Base-by-base conservation (phyloP, 2,888 invertebrate species). In the Macrosiphum euphorbiae region DNA sequence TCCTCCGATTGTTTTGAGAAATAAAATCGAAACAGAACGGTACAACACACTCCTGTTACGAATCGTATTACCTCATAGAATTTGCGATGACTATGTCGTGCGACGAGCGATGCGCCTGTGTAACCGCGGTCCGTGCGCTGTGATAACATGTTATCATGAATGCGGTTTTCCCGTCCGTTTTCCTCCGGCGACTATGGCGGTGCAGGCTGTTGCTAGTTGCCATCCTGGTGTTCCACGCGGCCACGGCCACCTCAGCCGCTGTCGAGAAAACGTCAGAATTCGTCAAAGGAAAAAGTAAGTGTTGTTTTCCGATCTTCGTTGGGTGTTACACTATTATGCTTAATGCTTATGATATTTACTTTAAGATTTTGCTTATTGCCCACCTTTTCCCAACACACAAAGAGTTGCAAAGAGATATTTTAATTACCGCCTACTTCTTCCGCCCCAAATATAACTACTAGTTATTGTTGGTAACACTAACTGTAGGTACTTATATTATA, bases 231-330 rank as follows among this genome's bases (percentile, higher is more conserved):
- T 90, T 61, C 20, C 94, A 90, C 52, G 86, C 84, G 41, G 50
- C 78, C 50, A 41, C 90, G 88, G 78, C 94, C 35, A n/a, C 84
- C 13, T 24, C 50, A 84, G 94, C 90, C 58, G 90, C 78, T 35
- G 90, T 52, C 94, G 95, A 95, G 92, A 95, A 94, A 90, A 94
- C 94, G 87, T 97, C 97, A 95, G 97, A 97, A 96, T 97, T 97
- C 96, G 97, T 97, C 96, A 97, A 97, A 96, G 97, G 97, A 96
- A 97, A 97, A 96, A 97, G 97, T 97, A 97, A 97, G 97, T 97
- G 90, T 58, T 47, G 67, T 67, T 44, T 90, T 26, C 11, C n/a
- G 13, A 55, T 50, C 3, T 16, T 61, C 26, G 10, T 67, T 52
- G 35, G 35, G 50, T 28, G 3, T 3, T 58, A 13, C 58, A 26